Percentiles rank a stretch among this genome's conserved stretches.
Evolutionary conservation across 2,888 invertebrate genomes (phyloP).

Genomic region (Aleiodes testaceus): DNA sequence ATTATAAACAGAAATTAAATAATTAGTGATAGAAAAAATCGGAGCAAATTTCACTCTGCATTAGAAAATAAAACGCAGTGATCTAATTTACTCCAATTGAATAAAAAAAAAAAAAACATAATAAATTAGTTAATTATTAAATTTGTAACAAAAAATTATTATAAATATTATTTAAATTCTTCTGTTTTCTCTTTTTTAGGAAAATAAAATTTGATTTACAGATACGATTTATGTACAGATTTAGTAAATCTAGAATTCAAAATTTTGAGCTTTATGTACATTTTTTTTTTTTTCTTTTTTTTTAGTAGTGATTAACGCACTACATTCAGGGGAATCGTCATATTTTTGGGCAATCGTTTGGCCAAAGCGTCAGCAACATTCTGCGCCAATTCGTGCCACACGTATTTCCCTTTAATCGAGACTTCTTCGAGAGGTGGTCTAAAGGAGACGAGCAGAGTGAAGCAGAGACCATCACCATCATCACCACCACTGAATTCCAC

Average conservation of each 20-base stretch:
- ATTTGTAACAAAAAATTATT: background rate
- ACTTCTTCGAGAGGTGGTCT: conserved; percentile 90
- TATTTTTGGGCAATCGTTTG: conserved; percentile 82
- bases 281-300: background rate
- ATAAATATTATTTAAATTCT: background rate
- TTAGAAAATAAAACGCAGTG: too few species aligned
- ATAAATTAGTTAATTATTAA: too few species aligned
- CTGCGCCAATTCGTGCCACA: conserved; percentile 87
- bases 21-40: background rate
- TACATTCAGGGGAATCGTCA: conserved; percentile 87
- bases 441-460: conserved; percentile 88
- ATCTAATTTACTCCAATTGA: too few species aligned
- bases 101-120: too few species aligned
- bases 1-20: background rate
- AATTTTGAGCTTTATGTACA: conserved; percentile 13
- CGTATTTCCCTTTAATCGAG: conserved; percentile 89
- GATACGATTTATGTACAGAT: background rate
- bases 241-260: background rate
- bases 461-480: conserved; percentile 84
- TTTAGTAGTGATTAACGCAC: conserved; percentile 77
- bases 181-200: background rate
- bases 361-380: conserved; percentile 81
- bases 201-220: conserved; percentile 9
- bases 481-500: conserved; percentile 80
- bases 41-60: background rate